phyloP scores from a whole-genome alignment of 2,113 vertebrate species.

The Smithornis capensis region DNA sequence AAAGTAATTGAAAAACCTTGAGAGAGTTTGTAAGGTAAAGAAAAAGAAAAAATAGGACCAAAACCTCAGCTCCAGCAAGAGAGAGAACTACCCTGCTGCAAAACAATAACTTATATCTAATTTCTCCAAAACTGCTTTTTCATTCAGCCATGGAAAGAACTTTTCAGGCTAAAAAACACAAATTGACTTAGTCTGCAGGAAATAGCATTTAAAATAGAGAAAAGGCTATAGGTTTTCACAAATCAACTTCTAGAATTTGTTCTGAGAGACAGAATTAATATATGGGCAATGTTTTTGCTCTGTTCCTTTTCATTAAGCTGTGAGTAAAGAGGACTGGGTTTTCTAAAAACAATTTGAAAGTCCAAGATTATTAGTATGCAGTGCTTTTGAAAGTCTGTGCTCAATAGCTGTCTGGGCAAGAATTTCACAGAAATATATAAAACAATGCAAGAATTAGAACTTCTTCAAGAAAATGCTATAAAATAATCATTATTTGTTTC shows the following conservation, averaged over 20 bases:
- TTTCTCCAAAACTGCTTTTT: not conserved
- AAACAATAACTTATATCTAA: constrained; percentile 1
- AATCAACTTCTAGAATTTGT: not conserved
- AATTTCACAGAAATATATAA: not conserved
- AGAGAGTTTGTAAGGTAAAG: not conserved
- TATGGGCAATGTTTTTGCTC: not conserved
- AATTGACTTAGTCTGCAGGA: not conserved
- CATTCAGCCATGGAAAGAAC: not conserved
- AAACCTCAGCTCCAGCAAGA: not conserved
- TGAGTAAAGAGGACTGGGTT: not conserved
- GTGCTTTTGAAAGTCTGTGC: not conserved
- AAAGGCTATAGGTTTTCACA: not conserved
- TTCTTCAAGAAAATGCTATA: not conserved
- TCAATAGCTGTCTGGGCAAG: not conserved
- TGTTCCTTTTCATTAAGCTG: not conserved
- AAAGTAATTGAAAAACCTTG: constrained; percentile 9
- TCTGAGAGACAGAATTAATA: not conserved
- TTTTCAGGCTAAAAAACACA: not conserved
- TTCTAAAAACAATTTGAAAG: not conserved
- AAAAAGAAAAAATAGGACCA: not conserved
- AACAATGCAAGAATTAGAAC: not conserved
- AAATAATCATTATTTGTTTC: not conserved
- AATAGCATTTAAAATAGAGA: not conserved
- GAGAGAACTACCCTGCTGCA: not conserved
- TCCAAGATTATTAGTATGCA: not conserved